Base-by-base conservation (phyloP, 2,888 invertebrate genomes). In the Chironomus tentans region DNA sequence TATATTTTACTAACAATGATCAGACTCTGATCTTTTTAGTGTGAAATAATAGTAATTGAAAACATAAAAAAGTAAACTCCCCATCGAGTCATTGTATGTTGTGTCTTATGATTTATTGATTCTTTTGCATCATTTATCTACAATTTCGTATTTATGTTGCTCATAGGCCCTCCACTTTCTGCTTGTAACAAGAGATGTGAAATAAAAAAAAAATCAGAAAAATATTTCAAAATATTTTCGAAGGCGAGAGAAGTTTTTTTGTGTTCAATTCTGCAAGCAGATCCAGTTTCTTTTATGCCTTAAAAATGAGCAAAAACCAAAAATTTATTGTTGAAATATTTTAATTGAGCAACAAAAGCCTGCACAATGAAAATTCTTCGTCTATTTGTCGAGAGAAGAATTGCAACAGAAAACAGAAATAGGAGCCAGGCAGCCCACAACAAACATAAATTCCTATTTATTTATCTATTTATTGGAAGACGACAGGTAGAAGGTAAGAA, bases 31-130 rank as follows among this genome's bases (percentile, higher is more conserved):
- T 65, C 38, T 28, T 28, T 68, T 68, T 68, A 65, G 65, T 65
- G 70, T 28, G 70, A 70, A 70, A 70, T 70, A 70, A 74, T 65
- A 74, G 74, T 74, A 74, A 74, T 74, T 74, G 74, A 74, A 74
- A 62, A 74, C 46, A 74, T 62, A 74, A 74, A 24, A 56, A 76
- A 56, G 61, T 56, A 38, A 76, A 76, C 76, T 76, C 76, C 73
- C 74, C 69, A 76, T 68, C 50, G 76, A 69, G 76, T 76, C 76
- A 69, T 76, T 76, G 76, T 76, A 28, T 76, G 68, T 46, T 68
- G 68, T 70, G 70, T 70, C 48, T 70, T 76, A 76, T 76, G 76
- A 76, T 76, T 76, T 76, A 76, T 76, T 76, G 76, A 76, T 76
- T 76, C 56, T 76, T 68, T 74, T 47, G 74, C 65, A 74, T 68